These are phyloP conservation scores for Antitype chi DNA, from an alignment of 2,888 invertebrate species.

Conservation along the genomic window DNA sequence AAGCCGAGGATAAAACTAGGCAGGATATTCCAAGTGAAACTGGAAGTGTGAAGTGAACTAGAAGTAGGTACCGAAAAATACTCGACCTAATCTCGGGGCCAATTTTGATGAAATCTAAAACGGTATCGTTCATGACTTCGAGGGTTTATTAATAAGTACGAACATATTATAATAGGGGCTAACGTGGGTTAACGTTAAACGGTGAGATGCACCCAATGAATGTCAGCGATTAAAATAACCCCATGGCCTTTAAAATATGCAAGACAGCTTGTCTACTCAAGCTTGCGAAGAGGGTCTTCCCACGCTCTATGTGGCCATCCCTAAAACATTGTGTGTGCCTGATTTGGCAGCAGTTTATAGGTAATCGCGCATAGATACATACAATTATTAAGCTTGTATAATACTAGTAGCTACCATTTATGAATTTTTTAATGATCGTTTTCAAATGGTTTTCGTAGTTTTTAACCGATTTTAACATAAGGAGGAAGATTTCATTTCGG, in stretches of 20 bases:
- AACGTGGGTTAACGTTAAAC: conserved; percentile 7
- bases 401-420: neutral
- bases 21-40: neutral
- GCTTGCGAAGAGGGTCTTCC: conserved; percentile 27
- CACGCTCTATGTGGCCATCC: conserved; percentile 21
- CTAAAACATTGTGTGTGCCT: conserved; percentile 16
- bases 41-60: neutral
- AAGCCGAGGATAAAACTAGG: neutral
- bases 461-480: neutral
- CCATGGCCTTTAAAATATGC: conserved; percentile 38
- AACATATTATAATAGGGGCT: neutral
- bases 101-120: neutral
- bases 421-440: neutral
- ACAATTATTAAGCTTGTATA: neutral
- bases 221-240: conserved; percentile 24
- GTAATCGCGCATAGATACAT: conserved; percentile 15
- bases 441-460: neutral
- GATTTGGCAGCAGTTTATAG: conserved; percentile 8
- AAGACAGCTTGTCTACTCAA: conserved; percentile 31
- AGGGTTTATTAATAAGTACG: conserved; percentile 10
- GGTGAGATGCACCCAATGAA: conserved; percentile 20
- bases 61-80: neutral
- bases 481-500: no score
- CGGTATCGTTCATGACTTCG: neutral
- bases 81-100: no score